These are phyloP conservation scores for Nannoperca obscura DNA, from an alignment of 2,797 vertebrate species.

Conservation along the genomic window DNA sequence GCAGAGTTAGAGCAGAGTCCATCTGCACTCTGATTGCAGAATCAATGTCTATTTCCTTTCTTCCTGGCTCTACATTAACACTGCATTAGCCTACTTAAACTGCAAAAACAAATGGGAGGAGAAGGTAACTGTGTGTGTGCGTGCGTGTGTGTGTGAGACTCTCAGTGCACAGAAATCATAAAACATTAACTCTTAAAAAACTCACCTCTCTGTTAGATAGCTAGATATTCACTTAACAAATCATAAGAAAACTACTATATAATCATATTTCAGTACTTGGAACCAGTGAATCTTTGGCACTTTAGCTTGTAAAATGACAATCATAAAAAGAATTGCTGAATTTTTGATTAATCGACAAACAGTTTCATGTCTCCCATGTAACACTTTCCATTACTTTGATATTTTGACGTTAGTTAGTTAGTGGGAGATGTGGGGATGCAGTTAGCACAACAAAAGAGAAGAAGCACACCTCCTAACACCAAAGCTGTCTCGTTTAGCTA, in stretches of 20 bases:
- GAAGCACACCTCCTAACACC: too few species aligned
- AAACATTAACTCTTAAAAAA: not conserved
- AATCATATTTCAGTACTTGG: too few species aligned
- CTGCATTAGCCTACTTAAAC: constrained; percentile 61
- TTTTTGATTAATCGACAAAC: not conserved
- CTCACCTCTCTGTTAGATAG: too few species aligned
- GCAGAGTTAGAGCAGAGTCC: not conserved
- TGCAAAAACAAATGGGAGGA: not conserved
- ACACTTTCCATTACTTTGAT: too few species aligned
- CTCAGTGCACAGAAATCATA: not conserved
- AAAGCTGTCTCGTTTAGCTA: too few species aligned
- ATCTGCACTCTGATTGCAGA: constrained; percentile 29
- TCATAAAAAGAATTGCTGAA: not conserved
- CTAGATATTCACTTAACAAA: too few species aligned
- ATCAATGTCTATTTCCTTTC: constrained; percentile 41
- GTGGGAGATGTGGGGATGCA: too few species aligned
- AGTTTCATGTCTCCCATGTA: not conserved
- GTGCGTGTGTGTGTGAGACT: not conserved
- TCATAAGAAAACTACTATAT: too few species aligned
- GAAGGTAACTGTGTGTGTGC: not conserved
- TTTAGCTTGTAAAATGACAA: not conserved
- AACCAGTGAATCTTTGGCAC: not conserved
- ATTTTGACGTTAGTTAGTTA: too few species aligned
- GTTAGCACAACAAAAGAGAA: too few species aligned
- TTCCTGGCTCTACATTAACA: constrained; percentile 34